Conservation (phyloP, 2,797 vertebrate species). For the Peromyscus eremicus region DNA sequence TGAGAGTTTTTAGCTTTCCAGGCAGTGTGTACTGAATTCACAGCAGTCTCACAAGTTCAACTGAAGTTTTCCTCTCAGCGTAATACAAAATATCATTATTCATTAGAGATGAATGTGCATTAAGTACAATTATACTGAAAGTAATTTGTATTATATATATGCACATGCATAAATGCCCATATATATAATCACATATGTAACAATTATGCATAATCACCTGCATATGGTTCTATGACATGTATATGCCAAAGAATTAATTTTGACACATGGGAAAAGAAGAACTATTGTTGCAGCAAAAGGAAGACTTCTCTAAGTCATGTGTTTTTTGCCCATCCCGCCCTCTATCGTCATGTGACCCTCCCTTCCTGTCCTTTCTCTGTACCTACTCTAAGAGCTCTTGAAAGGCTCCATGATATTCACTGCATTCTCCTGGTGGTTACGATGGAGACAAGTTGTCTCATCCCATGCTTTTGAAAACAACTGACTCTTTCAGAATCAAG, state of each 20-base stretch:
- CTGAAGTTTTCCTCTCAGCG: neutral
- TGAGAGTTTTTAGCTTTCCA: too few relatives aligned
- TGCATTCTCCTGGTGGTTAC: neutral
- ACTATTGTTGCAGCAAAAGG: neutral
- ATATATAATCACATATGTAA: neutral
- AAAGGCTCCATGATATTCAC: neutral
- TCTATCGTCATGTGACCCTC: neutral
- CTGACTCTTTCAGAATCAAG: conserved; percentile 14
- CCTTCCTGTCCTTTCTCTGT: neutral
- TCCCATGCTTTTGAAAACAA: neutral
- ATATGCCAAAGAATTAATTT: neutral
- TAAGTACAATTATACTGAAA: neutral
- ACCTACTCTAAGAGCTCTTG: neutral
- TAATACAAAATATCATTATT: neutral
- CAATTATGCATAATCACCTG: neutral
- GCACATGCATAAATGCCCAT: neutral
- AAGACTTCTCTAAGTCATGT: neutral
- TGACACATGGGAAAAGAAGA: neutral
- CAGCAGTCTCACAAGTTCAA: neutral
- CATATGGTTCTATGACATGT: neutral
- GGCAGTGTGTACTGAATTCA: neutral
- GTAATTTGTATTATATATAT: neutral
- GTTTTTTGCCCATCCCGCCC: neutral
- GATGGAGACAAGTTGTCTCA: neutral
- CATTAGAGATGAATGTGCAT: neutral